Evolutionary conservation across 2,888 invertebrate genomes (phyloP).

Genomic region (Parasteatoda lunata): DNA sequence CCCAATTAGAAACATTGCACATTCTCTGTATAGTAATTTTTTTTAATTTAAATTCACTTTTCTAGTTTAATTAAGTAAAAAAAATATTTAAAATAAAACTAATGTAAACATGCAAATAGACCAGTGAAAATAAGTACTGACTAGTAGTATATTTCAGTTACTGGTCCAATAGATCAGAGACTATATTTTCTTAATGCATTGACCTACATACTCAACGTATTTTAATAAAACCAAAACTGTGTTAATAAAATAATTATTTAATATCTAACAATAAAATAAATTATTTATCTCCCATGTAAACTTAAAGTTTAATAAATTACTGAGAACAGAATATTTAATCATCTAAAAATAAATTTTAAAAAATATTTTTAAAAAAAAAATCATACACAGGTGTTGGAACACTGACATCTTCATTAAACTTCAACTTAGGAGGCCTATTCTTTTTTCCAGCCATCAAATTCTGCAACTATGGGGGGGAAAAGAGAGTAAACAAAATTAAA

Average conservation of each 20-base stretch:
- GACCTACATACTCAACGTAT: neutral
- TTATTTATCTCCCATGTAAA: neutral
- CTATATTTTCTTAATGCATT: no score
- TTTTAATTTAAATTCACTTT: no score
- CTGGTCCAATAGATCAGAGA: no score
- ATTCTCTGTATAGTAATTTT: no score
- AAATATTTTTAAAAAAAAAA: constrained; percentile 4
- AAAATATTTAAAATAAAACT: no score
- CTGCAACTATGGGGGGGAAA: neutral
- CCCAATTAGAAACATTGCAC: no score
- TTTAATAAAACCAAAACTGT: neutral
- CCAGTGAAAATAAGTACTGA: no score
- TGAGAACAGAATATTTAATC: neutral
- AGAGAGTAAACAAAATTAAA: neutral
- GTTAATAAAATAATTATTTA: neutral
- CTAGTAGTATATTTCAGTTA: no score
- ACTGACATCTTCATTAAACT: constrained; percentile 21
- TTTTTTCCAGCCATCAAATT: constrained; percentile 43
- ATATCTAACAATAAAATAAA: neutral
- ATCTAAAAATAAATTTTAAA: neutral
- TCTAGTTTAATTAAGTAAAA: no score
- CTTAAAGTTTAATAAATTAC: no score
- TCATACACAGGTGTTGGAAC: constrained; percentile 38
- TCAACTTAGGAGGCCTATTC: constrained; percentile 40
- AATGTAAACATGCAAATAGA: no score